A percentile compares a stretch with the other conserved stretches of the same genome.
phyloP scores from a whole-genome alignment of 2,888 invertebrate genomes.

The Agrotis clavis region DNA sequence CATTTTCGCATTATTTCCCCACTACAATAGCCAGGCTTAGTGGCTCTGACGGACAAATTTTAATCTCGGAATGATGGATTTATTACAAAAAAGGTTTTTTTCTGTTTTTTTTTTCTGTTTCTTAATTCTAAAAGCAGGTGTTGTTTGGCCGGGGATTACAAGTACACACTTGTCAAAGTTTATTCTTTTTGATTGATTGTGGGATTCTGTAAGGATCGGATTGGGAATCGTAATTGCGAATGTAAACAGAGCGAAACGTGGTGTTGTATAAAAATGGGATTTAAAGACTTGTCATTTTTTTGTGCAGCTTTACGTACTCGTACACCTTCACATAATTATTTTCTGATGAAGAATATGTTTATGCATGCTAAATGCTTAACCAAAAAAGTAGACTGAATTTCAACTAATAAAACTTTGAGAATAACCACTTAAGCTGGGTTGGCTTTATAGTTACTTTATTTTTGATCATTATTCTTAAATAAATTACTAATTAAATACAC shows the following conservation, averaged over 20 bases:
- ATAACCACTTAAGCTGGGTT: too few relatives aligned
- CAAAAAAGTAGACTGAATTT: too few relatives aligned
- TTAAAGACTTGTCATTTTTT: background rate
- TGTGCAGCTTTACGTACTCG: background rate
- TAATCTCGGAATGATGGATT: slow-evolving; percentile 74
- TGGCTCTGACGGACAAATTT: slow-evolving; percentile 72
- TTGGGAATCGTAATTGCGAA: slow-evolving; percentile 50
- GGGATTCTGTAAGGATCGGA: slow-evolving; percentile 47
- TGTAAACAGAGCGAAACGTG: slow-evolving; percentile 48
- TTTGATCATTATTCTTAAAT: too few relatives aligned
- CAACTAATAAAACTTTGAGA: too few relatives aligned
- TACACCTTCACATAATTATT: too few relatives aligned
- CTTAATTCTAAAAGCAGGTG: slow-evolving; percentile 63
- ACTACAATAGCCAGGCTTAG: slow-evolving; percentile 64
- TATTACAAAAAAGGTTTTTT: slow-evolving; percentile 60
- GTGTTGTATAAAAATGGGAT: background rate
- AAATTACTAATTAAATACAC: too few relatives aligned
- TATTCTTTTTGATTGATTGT: slow-evolving; percentile 69
- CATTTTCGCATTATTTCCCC: slow-evolving; percentile 82
- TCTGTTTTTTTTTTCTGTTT: slow-evolving; percentile 9
- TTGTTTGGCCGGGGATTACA: slow-evolving; percentile 62
- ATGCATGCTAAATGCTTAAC: too few relatives aligned
- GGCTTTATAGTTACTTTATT: too few relatives aligned
- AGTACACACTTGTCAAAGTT: slow-evolving; percentile 49
- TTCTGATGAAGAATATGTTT: too few relatives aligned